phyloP scores from a whole-genome alignment of 2,113 vertebrate species.

The Alectura lathami region DNA sequence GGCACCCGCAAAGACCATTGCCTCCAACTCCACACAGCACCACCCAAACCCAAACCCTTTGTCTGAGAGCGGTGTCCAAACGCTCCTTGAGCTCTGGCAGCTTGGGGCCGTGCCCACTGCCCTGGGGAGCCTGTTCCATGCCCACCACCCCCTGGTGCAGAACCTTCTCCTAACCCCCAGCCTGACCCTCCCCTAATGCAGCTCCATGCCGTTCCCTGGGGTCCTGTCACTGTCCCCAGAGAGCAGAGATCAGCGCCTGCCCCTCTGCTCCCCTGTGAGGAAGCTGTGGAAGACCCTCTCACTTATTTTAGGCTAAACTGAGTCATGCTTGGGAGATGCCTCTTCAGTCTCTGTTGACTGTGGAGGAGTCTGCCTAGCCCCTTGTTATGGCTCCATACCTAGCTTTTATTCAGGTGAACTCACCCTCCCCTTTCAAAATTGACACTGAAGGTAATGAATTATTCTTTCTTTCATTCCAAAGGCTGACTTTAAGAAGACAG shows the following conservation, averaged over 20 bases:
- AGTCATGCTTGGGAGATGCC: background rate
- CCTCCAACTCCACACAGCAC: background rate
- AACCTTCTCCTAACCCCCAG: background rate
- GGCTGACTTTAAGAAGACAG: conserved; percentile 85
- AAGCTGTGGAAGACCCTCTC: background rate
- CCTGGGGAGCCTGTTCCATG: background rate
- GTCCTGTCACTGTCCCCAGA: background rate
- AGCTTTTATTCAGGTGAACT: background rate
- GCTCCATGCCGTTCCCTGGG: background rate
- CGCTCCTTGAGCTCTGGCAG: background rate
- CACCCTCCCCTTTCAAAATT: background rate
- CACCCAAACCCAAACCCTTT: background rate
- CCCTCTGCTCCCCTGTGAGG: background rate
- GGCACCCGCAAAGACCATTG: background rate
- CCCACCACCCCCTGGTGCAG: background rate
- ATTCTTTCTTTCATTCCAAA: conserved; percentile 69
- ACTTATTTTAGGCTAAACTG: rapidly evolving
- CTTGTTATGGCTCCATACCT: background rate
- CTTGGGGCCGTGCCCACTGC: background rate
- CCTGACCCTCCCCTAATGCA: background rate
- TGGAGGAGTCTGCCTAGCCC: background rate
- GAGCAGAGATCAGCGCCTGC: background rate
- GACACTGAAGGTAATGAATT: background rate
- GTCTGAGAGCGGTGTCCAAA: background rate
- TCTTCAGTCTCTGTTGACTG: background rate